Evolutionary conservation across 2,113 vertebrate genomes (phyloP), one percentile per base, ranked within the genome.

Genomic region (Castor canadensis): DNA sequence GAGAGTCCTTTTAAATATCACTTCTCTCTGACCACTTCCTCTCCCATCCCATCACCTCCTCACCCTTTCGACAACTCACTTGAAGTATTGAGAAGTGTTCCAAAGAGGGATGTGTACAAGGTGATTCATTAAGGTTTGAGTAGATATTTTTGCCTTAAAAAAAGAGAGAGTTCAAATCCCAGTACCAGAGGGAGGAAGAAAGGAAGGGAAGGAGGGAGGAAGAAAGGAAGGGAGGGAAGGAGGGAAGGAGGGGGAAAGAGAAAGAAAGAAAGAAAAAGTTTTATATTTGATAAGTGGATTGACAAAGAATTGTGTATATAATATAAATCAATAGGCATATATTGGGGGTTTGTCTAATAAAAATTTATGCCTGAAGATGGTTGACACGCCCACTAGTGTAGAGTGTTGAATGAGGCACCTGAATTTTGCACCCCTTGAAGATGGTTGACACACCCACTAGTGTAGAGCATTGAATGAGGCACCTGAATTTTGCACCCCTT

Each of bases 91-190:
- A 89, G 60, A 35, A 13, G 64, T 45, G 86, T 94, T 79, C 56
- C 85, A 47, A 28, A 52, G 64, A 83, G 56, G 12, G 32, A 24
- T 83, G 3, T 40, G 11, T 94, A 12, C 7, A 15, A 47, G 30
- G 32, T 60, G 45, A 87, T 89, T 72, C 49, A 19, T 56, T 35
- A 49, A 54, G 32, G 24, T 54, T 67, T 40, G 28, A 28, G 75
- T 45, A 24, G 19, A 6, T 75, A 26, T 15, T 22, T 82, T 81
- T 56, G 26, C 19, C n/a, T 69, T 69, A 16, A n/a, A 32, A 52
- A 83, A 72, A 60, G 30, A 56, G 76, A 45, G 52, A 93, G 30
- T n/a, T n/a, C n/a, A n/a, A n/a, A n/a, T n/a, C n/a, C n/a, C n/a
- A 64, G 40, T n/a, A 45, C 17, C 9, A 40, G 20, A 12, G 12